Conservation (phyloP, 1,140 invertebrate genomes). For the Zophobas morio region DNA sequence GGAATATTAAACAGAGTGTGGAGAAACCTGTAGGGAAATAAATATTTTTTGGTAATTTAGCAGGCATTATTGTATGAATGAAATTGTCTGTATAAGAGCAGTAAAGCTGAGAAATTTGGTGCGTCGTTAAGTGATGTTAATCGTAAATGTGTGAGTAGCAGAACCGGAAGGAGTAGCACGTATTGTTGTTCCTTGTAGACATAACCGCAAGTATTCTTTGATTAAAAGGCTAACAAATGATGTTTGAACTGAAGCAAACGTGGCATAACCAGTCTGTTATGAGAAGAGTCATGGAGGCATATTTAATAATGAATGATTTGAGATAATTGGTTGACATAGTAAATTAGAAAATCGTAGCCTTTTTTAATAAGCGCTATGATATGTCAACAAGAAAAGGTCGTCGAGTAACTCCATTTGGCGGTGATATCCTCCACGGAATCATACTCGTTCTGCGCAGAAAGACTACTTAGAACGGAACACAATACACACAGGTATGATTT, state of each 20-base stretch:
- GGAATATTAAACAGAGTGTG: constrained; percentile 9
- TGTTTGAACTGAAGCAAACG: not conserved
- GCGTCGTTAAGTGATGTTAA: constrained; percentile 6
- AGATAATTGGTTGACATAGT: constrained; percentile 39
- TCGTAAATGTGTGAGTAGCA: not conserved
- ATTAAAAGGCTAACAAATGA: constrained; percentile 11
- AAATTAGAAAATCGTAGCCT: constrained; percentile 33
- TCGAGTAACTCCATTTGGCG: constrained; percentile 34
- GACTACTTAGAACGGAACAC: constrained; percentile 44
- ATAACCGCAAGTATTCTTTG: not conserved
- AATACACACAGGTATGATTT: constrained; percentile 50
- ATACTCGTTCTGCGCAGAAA: constrained; percentile 31
- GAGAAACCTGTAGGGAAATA: constrained; percentile 10
- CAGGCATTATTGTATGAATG: not conserved
- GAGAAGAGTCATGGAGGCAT: not conserved
- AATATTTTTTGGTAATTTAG: constrained; percentile 26
- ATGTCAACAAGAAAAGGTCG: constrained; percentile 32
- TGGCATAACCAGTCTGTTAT: not conserved
- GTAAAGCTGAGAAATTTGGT: constrained; percentile 2
- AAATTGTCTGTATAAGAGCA: constrained; percentile 5
- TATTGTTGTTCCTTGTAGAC: no score
- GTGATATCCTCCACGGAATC: constrained; percentile 36
- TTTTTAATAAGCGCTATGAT: constrained; percentile 41
- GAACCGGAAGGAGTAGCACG: no score
- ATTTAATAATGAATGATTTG: constrained; percentile 21